Conservation (phyloP, 2,113 vertebrate genomes). For the Planiliza haematocheilus region DNA sequence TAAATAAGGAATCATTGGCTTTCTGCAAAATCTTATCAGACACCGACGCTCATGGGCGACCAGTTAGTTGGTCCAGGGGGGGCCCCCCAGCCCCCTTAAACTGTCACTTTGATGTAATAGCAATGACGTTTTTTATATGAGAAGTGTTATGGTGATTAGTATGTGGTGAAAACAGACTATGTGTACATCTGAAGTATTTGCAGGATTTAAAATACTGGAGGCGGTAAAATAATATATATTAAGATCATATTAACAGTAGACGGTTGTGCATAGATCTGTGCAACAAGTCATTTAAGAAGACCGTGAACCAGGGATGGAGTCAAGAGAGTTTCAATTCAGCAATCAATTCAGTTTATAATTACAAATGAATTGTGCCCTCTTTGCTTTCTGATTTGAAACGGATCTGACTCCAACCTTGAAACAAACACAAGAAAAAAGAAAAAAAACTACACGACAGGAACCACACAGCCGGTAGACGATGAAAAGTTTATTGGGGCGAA, state of each 20-base stretch:
- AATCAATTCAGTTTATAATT: conserved; percentile 20
- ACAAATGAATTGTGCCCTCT: conserved; percentile 9
- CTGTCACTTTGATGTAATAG: conserved; percentile 17
- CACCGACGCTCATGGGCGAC: conserved; percentile 11
- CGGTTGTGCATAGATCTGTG: conserved; percentile 48
- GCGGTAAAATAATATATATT: conserved; percentile 32
- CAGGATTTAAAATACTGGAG: conserved; percentile 39
- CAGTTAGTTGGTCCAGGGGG: conserved; percentile 35
- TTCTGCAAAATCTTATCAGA: conserved; percentile 15
- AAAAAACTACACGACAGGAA: conserved; percentile 23
- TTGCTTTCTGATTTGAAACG: conserved; percentile 47
- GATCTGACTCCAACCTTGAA: conserved; percentile 40
- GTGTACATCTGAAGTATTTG: conserved; percentile 51
- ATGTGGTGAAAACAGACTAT: conserved; percentile 42
- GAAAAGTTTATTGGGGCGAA: conserved; percentile 36
- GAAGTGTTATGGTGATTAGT: conserved; percentile 34
- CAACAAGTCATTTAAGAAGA: conserved; percentile 26
- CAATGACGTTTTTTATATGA: conserved; percentile 43
- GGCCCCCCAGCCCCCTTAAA: conserved; percentile 10
- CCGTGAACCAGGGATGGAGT: conserved; percentile 45
- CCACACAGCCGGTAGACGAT: conserved; percentile 44
- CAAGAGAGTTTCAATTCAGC: conserved; percentile 42
- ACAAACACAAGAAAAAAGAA: too few relatives aligned
- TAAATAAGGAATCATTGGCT: conserved; percentile 24
- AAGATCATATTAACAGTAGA: conserved; percentile 27